These are phyloP conservation scores for Dryococelus australis DNA, from an alignment of 2,888 invertebrate species.

Conservation along the genomic window DNA sequence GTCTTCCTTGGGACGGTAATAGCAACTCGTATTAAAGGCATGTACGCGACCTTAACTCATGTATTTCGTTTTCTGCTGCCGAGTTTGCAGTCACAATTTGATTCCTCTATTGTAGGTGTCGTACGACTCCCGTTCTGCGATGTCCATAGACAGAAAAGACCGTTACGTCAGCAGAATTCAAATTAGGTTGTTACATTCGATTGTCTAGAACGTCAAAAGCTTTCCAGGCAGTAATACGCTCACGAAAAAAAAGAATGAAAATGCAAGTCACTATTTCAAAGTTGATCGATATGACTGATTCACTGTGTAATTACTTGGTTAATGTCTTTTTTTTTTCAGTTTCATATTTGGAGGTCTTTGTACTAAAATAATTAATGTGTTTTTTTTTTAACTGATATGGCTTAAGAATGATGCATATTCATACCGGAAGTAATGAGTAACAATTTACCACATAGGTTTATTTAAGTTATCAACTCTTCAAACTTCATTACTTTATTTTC, in stretches of 20 bases:
- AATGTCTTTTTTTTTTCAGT: not conserved
- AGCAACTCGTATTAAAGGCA: not conserved
- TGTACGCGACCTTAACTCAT: not conserved
- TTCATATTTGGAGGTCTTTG: not conserved
- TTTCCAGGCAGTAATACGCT: not conserved
- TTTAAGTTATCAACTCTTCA: too few species aligned
- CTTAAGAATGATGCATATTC: too few species aligned
- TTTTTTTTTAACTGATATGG: not conserved
- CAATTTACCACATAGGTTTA: too few species aligned
- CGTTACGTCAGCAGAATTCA: not conserved
- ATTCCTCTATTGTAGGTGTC: not conserved
- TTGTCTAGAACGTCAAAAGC: not conserved
- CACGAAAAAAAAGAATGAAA: not conserved
- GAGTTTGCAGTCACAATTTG: not conserved
- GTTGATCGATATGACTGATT: constrained; percentile 1
- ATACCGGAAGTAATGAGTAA: too few species aligned
- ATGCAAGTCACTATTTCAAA: not conserved
- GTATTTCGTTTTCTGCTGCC: not conserved
- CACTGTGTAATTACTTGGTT: not conserved
- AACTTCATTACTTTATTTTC: too few species aligned
- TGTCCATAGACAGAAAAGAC: not conserved
- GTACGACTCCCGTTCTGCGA: not conserved
- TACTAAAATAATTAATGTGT: not conserved
- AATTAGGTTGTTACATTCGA: not conserved
- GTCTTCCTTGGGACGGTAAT: not conserved